Conservation (phyloP, 2,113 vertebrate species). For the Aspidoscelis tigris region DNA sequence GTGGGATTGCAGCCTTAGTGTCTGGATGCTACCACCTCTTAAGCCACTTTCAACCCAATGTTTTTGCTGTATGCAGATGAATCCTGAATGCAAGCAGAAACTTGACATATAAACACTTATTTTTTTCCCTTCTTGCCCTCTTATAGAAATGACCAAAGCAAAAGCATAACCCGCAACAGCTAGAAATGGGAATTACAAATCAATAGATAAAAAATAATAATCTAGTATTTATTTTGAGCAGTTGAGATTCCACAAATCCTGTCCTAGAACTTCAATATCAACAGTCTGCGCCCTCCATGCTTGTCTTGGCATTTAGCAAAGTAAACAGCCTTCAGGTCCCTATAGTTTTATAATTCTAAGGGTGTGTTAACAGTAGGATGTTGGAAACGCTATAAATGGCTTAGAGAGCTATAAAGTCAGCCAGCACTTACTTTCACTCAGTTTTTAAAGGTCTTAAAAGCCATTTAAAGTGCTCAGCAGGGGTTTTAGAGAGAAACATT, state of each 20-base stretch:
- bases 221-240: not conserved
- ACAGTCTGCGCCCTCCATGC: not conserved
- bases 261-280: not conserved
- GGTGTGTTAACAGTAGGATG: constrained; percentile 1
- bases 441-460: constrained; percentile 25
- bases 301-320: constrained; percentile 17
- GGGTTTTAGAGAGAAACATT: not conserved
- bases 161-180: not conserved
- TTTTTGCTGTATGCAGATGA: not conserved
- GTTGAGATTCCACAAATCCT: not conserved
- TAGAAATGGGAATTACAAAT: not conserved
- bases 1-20: too few species aligned
- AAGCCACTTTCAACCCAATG: too few species aligned
- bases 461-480: constrained; percentile 30
- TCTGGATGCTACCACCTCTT: too few species aligned
- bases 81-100: too few species aligned
- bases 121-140: too few species aligned
- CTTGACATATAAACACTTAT: too few species aligned
- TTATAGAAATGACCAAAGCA: too few species aligned
- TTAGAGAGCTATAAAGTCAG: not conserved
- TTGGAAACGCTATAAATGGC: constrained; percentile 5
- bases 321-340: not conserved
- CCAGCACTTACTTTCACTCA: not conserved
- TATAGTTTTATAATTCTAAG: not conserved
- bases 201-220: not conserved